Evolutionary conservation across 2,888 invertebrate species (phyloP), one percentile per base, ranked within the genome.

Genomic region (Mythimna lalbum): DNA sequence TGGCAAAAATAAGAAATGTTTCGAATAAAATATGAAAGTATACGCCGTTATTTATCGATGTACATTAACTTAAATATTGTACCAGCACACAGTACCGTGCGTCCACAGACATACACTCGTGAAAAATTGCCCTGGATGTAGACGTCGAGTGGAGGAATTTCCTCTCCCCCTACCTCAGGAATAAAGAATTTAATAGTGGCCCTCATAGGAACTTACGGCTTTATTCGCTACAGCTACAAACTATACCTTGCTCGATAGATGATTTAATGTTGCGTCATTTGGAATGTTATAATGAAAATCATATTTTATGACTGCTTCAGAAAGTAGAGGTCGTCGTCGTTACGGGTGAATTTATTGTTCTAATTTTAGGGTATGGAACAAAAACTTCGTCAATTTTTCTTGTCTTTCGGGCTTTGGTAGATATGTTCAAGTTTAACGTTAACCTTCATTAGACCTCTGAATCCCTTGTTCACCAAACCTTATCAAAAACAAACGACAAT

Each of bases 101-200:
- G 75, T 82, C 80, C 76, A 75, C 78, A 84, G 81, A 85, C 81
- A 85, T 81, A 81, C 69, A 88, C 88, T 88, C 83, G 90, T 92
- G 92, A 93, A 93, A 94, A 93, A 94, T 93, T 90, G 88, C 91
- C 87, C 83, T 84, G 87, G 88, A 93, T 92, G 89, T 91, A 93
- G 92, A 93, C 92, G 90, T 93, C 89, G 86, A 89, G 88, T 84
- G 87, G 81, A 88, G 87, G 87, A 89, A 92, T 90, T 90, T 86
- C 87, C 87, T 55, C 87, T 83, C 77, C 84, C 86, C 83, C 87
- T 85, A 33, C 63, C 76, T 85, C 80, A 82, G 81, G 87, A 88
- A 90, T 90, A 90, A 92, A 91, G 91, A 92, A 93, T 92, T 92
- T 92, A 93, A 93, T 93, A 90, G 90, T 70, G 49, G 63, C 85